Evolutionary conservation across 2,797 vertebrate species (phyloP).

Genomic region (Crax fasciolata): DNA sequence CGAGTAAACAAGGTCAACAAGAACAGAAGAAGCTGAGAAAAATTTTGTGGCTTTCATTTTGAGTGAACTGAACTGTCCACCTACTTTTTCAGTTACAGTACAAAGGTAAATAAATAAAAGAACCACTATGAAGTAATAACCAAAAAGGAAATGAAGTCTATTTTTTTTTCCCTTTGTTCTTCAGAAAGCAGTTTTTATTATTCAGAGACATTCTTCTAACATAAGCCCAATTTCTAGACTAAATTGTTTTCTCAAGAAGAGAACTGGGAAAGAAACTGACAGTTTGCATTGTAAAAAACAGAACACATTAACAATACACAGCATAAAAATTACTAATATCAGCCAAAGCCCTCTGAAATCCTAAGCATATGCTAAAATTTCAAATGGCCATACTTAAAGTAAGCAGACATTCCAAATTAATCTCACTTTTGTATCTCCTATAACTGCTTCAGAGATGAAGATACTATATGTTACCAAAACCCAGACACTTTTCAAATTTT

Average conservation of each 20-base stretch:
- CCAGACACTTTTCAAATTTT: conserved; percentile 33
- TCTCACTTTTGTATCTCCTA: background rate
- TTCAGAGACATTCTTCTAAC: background rate
- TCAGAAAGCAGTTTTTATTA: conserved; percentile 25
- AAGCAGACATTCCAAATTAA: background rate
- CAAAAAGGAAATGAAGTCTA: conserved; percentile 22
- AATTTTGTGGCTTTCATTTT: conserved; percentile 19
- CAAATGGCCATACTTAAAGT: background rate
- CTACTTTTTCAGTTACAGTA: conserved; percentile 46
- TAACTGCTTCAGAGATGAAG: conserved; percentile 27
- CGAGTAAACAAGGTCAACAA: conserved; percentile 68
- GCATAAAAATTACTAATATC: background rate
- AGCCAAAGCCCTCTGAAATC: background rate
- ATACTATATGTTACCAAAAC: conserved; percentile 37
- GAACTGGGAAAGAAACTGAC: background rate
- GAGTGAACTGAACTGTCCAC: conserved; percentile 19
- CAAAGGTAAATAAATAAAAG: conserved; percentile 28
- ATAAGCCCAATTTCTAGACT: background rate
- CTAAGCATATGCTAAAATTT: conserved; percentile 38
- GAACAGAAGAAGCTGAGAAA: conserved; percentile 31
- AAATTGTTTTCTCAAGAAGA: background rate
- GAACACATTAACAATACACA: background rate
- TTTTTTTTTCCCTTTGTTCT: background rate
- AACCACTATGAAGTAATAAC: conserved; percentile 7
- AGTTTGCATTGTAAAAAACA: background rate